Evolutionary conservation across 2,113 vertebrate genomes (phyloP), one percentile per base, ranked within the genome.

Genomic region (Apodemus speciosus): DNA sequence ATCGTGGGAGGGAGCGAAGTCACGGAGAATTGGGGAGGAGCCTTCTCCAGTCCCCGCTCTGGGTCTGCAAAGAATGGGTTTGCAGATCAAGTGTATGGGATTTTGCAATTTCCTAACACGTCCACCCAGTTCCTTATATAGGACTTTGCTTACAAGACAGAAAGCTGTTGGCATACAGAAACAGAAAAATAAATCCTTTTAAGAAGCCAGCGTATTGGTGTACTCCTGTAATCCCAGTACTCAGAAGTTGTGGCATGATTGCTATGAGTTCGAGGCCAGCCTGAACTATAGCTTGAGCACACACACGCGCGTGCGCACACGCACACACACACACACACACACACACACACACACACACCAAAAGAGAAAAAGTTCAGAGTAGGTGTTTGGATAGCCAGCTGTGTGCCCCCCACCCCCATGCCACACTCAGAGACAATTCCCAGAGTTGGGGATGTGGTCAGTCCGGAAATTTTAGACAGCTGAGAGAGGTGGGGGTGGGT

Each of bases 21-120:
- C 73, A 13, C 4, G 0, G 75, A 32, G 14, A 68, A 40, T 60
- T 60, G 43, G 32, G 69, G 79, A 60, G 86, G 14, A 51, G 60
- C 46, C 73, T 68, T 73, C 46, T 51, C 8, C 30, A 23, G n/a
- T 46, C 58, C n/a, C 0, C 6, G 2, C 46, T 58, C 51, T n/a
- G 11, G 11, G 21, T 51, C 46, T 73, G 51, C 73, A 64, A 32
- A 7, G 11, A 60, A 30, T 18, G 3, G 51, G 81, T 80, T 35
- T 64, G 53, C 32, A 43, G 51, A 71, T 14, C 69, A 51, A 77
- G 30, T 60, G 23, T 46, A 76, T 69, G 64, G 60, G 93, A 86
- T 80, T 94, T 86, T 90, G 88, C 88, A 86, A 80, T 75, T 80
- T 86, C 88, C 88, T 79, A 90, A 51, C 66, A 56, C 20, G 53